Evolutionary conservation across 2,113 vertebrate genomes (phyloP).

Genomic region (human): DNA sequence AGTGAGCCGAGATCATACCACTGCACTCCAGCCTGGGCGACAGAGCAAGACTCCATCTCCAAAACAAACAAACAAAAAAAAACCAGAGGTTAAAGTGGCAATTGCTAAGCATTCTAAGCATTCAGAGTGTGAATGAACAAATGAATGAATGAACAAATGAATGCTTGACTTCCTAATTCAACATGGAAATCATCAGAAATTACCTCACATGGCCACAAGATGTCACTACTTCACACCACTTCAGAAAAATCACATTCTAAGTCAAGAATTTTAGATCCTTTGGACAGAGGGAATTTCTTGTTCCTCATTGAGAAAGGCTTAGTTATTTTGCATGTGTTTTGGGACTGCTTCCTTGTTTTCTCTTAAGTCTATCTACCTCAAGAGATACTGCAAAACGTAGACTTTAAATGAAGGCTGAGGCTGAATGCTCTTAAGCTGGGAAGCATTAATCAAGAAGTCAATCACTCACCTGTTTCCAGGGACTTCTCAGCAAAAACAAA

Average conservation of each 20-base stretch:
- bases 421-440: not conserved
- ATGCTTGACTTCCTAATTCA: not conserved
- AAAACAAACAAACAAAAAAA: no score
- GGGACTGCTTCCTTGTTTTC: not conserved
- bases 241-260: not conserved
- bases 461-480: no score
- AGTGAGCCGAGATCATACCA: no score
- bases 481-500: not conserved
- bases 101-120: not conserved
- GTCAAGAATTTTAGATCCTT: not conserved
- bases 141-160: not conserved
- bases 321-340: not conserved
- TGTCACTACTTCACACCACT: slow-evolving; percentile 64
- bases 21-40: no score
- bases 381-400: not conserved
- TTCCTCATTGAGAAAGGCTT: not conserved
- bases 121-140: not conserved
- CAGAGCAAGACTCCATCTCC: no score
- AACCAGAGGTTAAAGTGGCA: not conserved
- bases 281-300: not conserved
- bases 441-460: not conserved
- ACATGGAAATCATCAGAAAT: not conserved
- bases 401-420: not conserved
- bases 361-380: not conserved
- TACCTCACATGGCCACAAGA: slow-evolving; percentile 53